Evolutionary conservation across 1,140 invertebrate genomes (phyloP).

Genomic region (Ruditapes philippinarum): DNA sequence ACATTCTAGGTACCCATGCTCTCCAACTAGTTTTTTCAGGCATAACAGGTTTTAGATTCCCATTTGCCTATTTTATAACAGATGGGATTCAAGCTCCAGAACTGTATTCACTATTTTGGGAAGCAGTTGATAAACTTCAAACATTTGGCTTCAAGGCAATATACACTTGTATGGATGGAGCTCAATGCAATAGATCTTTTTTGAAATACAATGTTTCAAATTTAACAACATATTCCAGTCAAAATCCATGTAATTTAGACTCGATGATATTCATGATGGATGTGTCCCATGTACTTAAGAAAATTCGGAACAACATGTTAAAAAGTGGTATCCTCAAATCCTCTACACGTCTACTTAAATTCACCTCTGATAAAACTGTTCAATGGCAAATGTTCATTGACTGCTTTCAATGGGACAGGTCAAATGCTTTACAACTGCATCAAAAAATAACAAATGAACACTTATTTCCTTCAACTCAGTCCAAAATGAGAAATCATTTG

Average conservation of each 20-base stretch:
- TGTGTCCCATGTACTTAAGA: conserved; percentile 31
- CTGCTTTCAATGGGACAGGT: background rate
- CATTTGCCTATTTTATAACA: conserved; percentile 64
- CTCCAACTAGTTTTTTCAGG: conserved; percentile 63
- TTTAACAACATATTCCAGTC: background rate
- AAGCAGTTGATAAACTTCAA: conserved; percentile 49
- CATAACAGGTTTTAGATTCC: conserved; percentile 63
- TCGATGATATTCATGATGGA: conserved; percentile 31
- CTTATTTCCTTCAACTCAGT: background rate
- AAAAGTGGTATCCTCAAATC: background rate
- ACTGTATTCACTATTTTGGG: conserved; percentile 58
- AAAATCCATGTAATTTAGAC: background rate
- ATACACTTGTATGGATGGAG: conserved; percentile 60
- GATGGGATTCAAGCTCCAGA: conserved; percentile 9
- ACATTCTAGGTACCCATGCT: conserved; percentile 47
- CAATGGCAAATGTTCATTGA: conserved; percentile 33
- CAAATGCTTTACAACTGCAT: background rate
- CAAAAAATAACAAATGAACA: conserved; percentile 19
- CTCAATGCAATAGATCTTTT: conserved; percentile 57
- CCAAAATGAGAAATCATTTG: conserved; percentile 66
- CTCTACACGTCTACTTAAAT: background rate
- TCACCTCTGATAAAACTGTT: background rate
- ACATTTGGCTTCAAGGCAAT: conserved; percentile 45
- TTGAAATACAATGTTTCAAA: too few species aligned
- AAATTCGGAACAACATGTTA: conserved; percentile 55